Evolutionary conservation across 2,888 invertebrate genomes (phyloP).

Genomic region (Ophioninae sp.): DNA sequence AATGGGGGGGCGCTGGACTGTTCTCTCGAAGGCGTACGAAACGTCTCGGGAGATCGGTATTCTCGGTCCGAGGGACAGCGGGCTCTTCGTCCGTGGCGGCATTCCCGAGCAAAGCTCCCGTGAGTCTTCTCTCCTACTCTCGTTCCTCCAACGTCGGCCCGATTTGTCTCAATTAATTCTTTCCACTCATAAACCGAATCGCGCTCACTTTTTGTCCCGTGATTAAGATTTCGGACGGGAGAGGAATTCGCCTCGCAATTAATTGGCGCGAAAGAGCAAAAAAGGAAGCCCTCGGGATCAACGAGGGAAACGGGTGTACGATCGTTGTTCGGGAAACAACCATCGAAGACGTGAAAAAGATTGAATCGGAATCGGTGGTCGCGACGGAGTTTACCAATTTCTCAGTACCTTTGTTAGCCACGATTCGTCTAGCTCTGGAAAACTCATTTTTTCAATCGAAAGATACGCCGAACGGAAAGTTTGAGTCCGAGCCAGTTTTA

Average conservation of each 20-base stretch:
- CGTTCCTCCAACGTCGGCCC: conserved; percentile 5
- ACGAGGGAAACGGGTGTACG: conserved; percentile 49
- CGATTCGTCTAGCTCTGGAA: too few species aligned
- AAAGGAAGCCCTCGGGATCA: conserved; percentile 24
- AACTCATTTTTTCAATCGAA: too few species aligned
- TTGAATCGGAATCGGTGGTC: too few species aligned
- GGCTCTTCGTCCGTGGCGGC: conserved; percentile 26
- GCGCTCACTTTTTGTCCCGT: conserved; percentile 31
- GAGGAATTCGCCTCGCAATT: conserved; percentile 53
- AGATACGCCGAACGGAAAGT: too few species aligned
- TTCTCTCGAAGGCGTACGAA: not conserved
- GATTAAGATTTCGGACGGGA: conserved; percentile 48
- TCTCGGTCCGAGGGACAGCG: conserved; percentile 56
- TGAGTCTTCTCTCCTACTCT: conserved; percentile 13
- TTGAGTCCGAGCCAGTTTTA: too few species aligned
- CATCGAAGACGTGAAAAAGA: not conserved
- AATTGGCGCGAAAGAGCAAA: conserved; percentile 27
- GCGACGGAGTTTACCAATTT: too few species aligned
- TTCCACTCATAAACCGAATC: conserved; percentile 57
- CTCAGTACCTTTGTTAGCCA: too few species aligned
- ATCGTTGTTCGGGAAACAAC: conserved; percentile 16
- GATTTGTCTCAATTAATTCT: conserved; percentile 64
- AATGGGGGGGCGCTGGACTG: not conserved
- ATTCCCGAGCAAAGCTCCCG: conserved; percentile 14
- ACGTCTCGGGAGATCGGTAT: conserved; percentile 56